Evolutionary conservation across 2,888 invertebrate species (phyloP).

Genomic region (Vandiemenella viatica): DNA sequence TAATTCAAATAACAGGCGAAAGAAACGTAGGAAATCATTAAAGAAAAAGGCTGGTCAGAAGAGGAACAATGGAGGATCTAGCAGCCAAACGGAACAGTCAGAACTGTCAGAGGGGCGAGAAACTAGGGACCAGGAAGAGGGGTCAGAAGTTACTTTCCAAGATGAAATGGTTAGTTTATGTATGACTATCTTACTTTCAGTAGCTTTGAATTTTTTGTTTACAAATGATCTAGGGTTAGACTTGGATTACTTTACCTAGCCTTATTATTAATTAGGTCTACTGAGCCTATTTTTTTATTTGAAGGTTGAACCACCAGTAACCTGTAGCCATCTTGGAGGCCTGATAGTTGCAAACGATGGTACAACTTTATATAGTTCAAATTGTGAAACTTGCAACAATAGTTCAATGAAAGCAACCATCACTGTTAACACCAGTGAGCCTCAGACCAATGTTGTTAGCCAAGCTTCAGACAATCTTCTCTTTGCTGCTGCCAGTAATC

Average conservation of each 20-base stretch:
- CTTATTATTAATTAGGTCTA: too few species aligned
- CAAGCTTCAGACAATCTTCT: background rate
- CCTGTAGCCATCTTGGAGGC: slow-evolving; percentile 5
- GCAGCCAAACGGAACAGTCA: slow-evolving; percentile 25
- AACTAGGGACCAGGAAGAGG: background rate
- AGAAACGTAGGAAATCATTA: slow-evolving; percentile 62
- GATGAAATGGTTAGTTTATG: too few species aligned
- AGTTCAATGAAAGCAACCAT: slow-evolving; percentile 19
- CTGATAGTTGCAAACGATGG: slow-evolving; percentile 1
- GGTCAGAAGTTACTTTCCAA: background rate
- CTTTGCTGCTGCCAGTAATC: background rate
- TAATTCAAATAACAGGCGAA: slow-evolving; percentile 47
- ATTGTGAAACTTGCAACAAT: slow-evolving; percentile 2
- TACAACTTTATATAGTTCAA: slow-evolving; percentile 3
- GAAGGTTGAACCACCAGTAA: background rate
- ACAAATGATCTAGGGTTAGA: too few species aligned
- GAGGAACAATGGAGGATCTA: slow-evolving; percentile 13
- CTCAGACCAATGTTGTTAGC: too few species aligned
- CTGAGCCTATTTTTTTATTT: background rate
- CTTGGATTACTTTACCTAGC: too few species aligned
- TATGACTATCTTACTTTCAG: too few species aligned
- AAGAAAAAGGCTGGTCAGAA: slow-evolving; percentile 59
- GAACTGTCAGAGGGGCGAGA: background rate
- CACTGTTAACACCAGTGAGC: slow-evolving; percentile 4
- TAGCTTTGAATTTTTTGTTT: too few species aligned